phyloP scores from a whole-genome alignment of 2,113 vertebrate genomes.

The Willisornis vidua region DNA sequence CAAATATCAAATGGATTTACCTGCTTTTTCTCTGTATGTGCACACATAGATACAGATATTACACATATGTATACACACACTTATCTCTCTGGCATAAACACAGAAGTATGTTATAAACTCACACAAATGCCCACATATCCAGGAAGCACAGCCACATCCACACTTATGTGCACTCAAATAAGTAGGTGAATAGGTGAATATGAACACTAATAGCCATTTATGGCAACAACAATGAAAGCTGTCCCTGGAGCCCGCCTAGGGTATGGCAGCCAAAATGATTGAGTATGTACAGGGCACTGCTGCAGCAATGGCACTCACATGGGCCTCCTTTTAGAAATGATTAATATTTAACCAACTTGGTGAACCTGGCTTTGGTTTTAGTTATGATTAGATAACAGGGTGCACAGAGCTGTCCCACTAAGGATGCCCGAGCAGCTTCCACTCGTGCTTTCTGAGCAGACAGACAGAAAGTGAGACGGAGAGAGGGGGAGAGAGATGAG shows the following conservation, averaged over 20 bases:
- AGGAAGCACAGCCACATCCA: background rate
- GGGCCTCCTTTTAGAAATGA: constrained; percentile 67
- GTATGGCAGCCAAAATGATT: constrained; percentile 61
- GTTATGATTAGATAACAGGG: constrained; percentile 61
- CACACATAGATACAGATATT: background rate
- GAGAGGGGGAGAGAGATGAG: background rate
- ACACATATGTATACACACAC: background rate
- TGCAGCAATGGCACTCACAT: constrained; percentile 61
- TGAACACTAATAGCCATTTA: constrained; percentile 60
- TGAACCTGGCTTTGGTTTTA: constrained; percentile 67
- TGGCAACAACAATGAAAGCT: constrained; percentile 64
- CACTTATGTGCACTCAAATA: background rate
- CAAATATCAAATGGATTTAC: background rate
- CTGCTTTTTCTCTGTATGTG: background rate
- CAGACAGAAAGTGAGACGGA: background rate
- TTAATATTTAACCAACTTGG: constrained; percentile 73
- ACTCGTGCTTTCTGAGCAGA: background rate
- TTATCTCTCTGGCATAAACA: background rate
- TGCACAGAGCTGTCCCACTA: background rate
- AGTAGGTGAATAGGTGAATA: constrained; percentile 38
- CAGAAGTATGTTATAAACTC: background rate
- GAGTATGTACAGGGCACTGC: constrained; percentile 55
- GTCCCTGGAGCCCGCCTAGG: constrained; percentile 41
- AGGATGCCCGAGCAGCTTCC: background rate
- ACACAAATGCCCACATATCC: background rate